Base-by-base conservation (phyloP, 2,888 invertebrate species). In the Zootermopsis nevadensis region DNA sequence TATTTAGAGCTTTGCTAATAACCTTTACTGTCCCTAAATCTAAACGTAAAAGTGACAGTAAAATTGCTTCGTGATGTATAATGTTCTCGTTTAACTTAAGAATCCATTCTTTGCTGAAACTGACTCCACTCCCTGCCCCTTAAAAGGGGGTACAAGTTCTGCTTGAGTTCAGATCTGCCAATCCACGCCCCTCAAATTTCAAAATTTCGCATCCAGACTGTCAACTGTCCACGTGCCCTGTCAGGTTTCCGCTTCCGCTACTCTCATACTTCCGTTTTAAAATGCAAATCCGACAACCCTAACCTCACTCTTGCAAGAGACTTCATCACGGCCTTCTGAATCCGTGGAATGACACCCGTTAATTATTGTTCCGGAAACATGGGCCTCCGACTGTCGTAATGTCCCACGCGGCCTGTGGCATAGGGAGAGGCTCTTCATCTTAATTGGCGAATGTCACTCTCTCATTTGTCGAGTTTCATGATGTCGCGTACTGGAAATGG, bases 181-280 rank as follows among this genome's bases (percentile, higher is more conserved):
- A 12, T 38, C 74, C 74, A n/a, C 74, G n/a, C 38, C 74, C 74
- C 74, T 74, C 35, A 31, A n/a, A 74, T 74, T 74, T n/a, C 22
- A 74, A 31, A 74, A 74, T 38, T 35, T 35, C 42, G 31, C 4
- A 33, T 69, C 69, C 22, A 31, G 33, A 69, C 69, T 74, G 74
- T 74, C 74, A 74, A 33, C 74, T 38, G 74, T 74, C 4, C 74
- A 74, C 74, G 74, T 27, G 74, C n/a, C 74, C 74, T 24, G 38
- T 69, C 69, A 33, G 2, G 69, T 74, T 38, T 74, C 74, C 74
- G 35, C n/a, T 74, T 74, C 74, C 74, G 74, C 7, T 42, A n/a
- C 38, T 38, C 38, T 33, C 42, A n/a, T 74, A 38, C 33, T 74
- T 74, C 38, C 38, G 74, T n/a, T 74, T 74, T 74, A 74, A 74